Conservation (phyloP, 2,888 invertebrate species). For the Auanema freiburgensis region DNA sequence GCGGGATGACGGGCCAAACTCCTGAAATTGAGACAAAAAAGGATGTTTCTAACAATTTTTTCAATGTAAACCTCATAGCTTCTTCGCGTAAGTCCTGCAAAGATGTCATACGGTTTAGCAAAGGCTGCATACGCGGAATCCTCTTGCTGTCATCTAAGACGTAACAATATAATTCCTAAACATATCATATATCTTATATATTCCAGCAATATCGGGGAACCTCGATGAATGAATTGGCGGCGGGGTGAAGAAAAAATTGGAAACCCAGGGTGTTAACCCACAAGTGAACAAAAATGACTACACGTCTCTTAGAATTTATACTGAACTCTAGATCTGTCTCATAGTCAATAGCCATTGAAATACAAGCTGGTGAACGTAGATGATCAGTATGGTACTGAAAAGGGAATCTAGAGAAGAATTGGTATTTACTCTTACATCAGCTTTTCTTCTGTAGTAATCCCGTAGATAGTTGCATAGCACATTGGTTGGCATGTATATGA, state of each 20-base stretch:
- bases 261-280: slow-evolving; percentile 78
- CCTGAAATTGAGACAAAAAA: neutral
- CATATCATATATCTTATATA: slow-evolving; percentile 1
- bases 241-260: slow-evolving; percentile 77
- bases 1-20: slow-evolving; percentile 49
- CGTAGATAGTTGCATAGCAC: slow-evolving; percentile 71
- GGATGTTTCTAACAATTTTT: neutral
- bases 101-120: slow-evolving; percentile 46
- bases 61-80: slow-evolving; percentile 13
- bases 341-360: slow-evolving; percentile 17
- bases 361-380: slow-evolving; percentile 6
- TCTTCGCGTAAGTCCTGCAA: slow-evolving; percentile 28
- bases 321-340: slow-evolving; percentile 31
- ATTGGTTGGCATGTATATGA: slow-evolving; percentile 80
- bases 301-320: slow-evolving; percentile 70
- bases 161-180: slow-evolving; percentile 74
- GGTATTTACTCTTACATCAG: slow-evolving; percentile 26
- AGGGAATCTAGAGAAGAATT: neutral
- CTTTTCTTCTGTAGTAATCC: slow-evolving; percentile 53
- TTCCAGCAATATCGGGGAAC: slow-evolving; percentile 64
- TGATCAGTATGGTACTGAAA: slow-evolving; percentile 6
- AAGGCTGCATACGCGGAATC: slow-evolving; percentile 49
- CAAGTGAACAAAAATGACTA: slow-evolving; percentile 78
- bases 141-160: slow-evolving; percentile 72
- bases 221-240: slow-evolving; percentile 76